phyloP scores from a whole-genome alignment of 2,888 invertebrate species.

The Idaea aversata region DNA sequence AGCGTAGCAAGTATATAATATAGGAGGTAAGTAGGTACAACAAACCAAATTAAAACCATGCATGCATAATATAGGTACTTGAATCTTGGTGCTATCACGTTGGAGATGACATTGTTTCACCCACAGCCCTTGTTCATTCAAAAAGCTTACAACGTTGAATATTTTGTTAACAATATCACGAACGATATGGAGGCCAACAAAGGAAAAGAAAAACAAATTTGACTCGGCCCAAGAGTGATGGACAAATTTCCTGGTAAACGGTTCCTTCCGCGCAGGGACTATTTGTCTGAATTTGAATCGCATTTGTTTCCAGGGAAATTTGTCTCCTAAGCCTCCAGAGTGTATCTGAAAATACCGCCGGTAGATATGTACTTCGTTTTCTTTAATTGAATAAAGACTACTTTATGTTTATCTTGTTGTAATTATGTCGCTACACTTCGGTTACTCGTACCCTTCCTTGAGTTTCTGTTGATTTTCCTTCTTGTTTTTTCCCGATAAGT shows the following conservation, averaged over 20 bases:
- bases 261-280: conserved; percentile 74
- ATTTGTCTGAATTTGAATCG: conserved; percentile 80
- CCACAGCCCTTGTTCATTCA: background rate
- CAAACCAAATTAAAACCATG: conserved; percentile 7
- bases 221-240: conserved; percentile 72
- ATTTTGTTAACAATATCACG: conserved; percentile 32
- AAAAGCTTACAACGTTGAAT: conserved; percentile 17
- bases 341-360: conserved; percentile 53
- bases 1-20: background rate
- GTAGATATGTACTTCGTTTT: conserved; percentile 60
- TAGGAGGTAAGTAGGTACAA: background rate
- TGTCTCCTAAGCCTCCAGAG: conserved; percentile 73
- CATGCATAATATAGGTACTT: background rate
- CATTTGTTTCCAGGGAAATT: conserved; percentile 77
- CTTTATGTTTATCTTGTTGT: conserved; percentile 44
- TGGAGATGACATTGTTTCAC: conserved; percentile 13
- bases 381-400: conserved; percentile 72
- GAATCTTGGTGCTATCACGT: conserved; percentile 8
- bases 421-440: conserved; percentile 44
- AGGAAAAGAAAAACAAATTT: conserved; percentile 67
- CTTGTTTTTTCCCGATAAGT: conserved; percentile 33
- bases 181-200: conserved; percentile 44
- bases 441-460: conserved; percentile 18
- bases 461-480: conserved; percentile 18
- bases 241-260: conserved; percentile 78